phyloP scores from a whole-genome alignment of 2,113 vertebrate genomes.

The Scytalopus superciliaris region DNA sequence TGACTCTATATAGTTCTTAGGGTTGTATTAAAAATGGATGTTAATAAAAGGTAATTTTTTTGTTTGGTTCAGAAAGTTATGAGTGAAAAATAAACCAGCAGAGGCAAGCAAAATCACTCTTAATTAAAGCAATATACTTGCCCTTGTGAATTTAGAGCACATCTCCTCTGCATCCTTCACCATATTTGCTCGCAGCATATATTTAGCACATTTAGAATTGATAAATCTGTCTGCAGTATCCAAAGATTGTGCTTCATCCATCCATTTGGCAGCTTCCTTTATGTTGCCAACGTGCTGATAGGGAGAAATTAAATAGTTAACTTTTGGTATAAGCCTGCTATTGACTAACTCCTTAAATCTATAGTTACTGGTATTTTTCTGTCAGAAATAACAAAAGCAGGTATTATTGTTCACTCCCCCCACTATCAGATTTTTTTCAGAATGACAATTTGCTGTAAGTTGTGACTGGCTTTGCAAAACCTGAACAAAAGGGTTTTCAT shows the following conservation, averaged over 20 bases:
- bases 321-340: neutral
- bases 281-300: constrained; percentile 79
- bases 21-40: neutral
- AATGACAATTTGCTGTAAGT: neutral
- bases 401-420: neutral
- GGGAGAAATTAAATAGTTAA: neutral
- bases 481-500: neutral
- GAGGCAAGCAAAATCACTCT: neutral
- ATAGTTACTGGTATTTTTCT: neutral
- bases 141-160: constrained; percentile 82
- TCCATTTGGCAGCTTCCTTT: constrained; percentile 80
- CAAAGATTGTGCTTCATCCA: constrained; percentile 83
- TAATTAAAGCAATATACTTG: constrained; percentile 22
- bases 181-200: constrained; percentile 80
- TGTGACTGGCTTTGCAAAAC: neutral
- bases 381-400: neutral
- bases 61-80: neutral
- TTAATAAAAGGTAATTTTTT: neutral
- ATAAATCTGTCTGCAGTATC: constrained; percentile 82
- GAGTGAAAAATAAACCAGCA: neutral
- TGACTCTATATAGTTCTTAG: neutral
- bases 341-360: neutral
- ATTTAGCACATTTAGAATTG: constrained; percentile 82
- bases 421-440: neutral
- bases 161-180: constrained; percentile 81